A percentile compares a stretch with the other conserved stretches of the same genome.
Conservation (phyloP, 1,140 invertebrate species). For the Frieseomelitta varia region DNA sequence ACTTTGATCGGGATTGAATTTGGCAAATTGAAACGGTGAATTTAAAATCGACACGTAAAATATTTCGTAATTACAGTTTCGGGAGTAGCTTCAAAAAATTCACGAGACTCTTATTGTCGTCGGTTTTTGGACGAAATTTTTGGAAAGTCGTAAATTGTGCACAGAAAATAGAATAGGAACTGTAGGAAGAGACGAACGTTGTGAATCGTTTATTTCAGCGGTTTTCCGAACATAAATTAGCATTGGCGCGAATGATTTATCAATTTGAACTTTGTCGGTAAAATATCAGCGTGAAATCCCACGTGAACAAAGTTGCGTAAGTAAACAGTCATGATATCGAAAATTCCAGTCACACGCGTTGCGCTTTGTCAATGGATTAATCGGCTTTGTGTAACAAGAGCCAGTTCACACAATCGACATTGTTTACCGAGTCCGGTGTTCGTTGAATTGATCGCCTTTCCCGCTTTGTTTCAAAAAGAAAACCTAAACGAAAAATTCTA, state of each 20-base stretch:
- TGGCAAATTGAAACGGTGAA: too few species aligned
- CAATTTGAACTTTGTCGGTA: not conserved
- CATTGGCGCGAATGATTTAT: too few species aligned
- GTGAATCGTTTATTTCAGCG: not conserved
- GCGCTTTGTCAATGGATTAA: slow-evolving; percentile 7
- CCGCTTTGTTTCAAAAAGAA: not conserved
- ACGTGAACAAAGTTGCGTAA: not conserved
- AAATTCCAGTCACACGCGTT: not conserved
- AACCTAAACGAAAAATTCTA: not conserved
- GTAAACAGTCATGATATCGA: not conserved
- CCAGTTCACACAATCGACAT: slow-evolving; percentile 7
- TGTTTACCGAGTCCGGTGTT: not conserved
- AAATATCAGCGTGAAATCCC: not conserved
- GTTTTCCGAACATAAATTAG: not conserved
- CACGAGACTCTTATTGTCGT: too few species aligned
- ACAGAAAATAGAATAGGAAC: not conserved
- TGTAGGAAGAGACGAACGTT: not conserved
- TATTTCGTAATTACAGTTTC: too few species aligned
- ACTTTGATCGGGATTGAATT: too few species aligned
- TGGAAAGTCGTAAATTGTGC: not conserved
- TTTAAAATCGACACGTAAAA: too few species aligned
- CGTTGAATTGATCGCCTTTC: not conserved
- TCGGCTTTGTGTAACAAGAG: not conserved
- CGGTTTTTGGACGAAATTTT: too few species aligned
- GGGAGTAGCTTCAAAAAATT: too few species aligned